Conservation (phyloP, 2,888 invertebrate genomes). For the Drosophila cognata region DNA sequence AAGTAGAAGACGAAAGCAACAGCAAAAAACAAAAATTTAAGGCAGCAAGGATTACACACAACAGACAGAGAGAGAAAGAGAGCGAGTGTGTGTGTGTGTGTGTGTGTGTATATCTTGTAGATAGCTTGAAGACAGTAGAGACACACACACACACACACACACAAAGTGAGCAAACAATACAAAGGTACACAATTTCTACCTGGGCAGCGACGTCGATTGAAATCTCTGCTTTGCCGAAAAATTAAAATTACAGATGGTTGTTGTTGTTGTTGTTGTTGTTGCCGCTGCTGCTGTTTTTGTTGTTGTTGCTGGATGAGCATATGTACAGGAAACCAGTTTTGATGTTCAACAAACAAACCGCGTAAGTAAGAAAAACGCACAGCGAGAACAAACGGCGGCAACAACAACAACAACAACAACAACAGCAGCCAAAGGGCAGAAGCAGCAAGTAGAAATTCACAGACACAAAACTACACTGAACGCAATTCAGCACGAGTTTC, state of each 20-base stretch:
- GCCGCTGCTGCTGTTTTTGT: slow-evolving; percentile 33
- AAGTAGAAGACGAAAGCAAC: slow-evolving; percentile 28
- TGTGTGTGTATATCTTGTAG: slow-evolving; percentile 29
- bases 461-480: slow-evolving; percentile 48
- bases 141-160: slow-evolving; percentile 47
- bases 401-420: slow-evolving; percentile 28
- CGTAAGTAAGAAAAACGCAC: slow-evolving; percentile 68
- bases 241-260: slow-evolving; percentile 79
- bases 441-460: slow-evolving; percentile 68
- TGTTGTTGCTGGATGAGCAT: slow-evolving; percentile 75
- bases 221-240: slow-evolving; percentile 79
- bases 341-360: slow-evolving; percentile 77
- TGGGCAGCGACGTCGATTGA: slow-evolving; percentile 70
- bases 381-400: slow-evolving; percentile 64
- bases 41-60: slow-evolving; percentile 60
- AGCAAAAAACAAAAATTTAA: slow-evolving; percentile 30
- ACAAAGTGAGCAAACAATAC: slow-evolving; percentile 52
- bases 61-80: slow-evolving; percentile 6
- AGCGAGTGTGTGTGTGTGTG: slow-evolving; percentile 25
- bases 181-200: slow-evolving; percentile 78
- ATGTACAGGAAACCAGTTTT: slow-evolving; percentile 80
- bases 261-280: slow-evolving; percentile 41
- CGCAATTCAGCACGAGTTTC: neutral
- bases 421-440: slow-evolving; percentile 57
- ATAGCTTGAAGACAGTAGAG: slow-evolving; percentile 16